Evolutionary conservation across 2,797 vertebrate genomes (phyloP), one percentile per base, ranked within the genome.

Genomic region (Rallus crepitans): DNA sequence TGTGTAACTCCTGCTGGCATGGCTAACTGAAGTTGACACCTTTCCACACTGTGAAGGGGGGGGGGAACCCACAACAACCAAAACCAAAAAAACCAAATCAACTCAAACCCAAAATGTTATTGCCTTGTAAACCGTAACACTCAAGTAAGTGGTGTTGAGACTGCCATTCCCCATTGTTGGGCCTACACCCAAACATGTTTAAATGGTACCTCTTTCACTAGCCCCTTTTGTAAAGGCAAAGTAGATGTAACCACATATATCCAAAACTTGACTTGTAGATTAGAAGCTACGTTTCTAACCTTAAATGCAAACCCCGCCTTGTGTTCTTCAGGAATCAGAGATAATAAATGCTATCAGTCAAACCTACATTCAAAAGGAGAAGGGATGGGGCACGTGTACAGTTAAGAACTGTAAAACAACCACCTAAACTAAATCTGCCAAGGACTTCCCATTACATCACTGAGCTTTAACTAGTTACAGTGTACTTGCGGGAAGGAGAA

Each of bases 391-490:
- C 39, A 83, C 40, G 42, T 1, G 5, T 28, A 65, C 55, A 69
- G 25, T 10, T 59, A 33, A 9, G 30, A 82, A 86, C 42, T 90
- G 35, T 60, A 77, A 79, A 91, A 91, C 31, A 89, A 85, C 28
- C 33, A 86, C 23, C 35, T 89, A 91, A 77, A 95, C 79, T 80
- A 94, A 90, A 87, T 55, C 82, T 93, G 66, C 47, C 52, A 73
- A 77, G 52, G 87, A 89, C 71, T 70, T 56, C 25, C 84, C 84
- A 20, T 52, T 78, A 40, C 72, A 91, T 59, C 60, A 90, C 0
- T 59, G 48, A 70, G 82, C 68, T 68, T 87, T 80, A 93, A 87
- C 45, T 30, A 72, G 37, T 47, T 76, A 59, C 7, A 48, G 15
- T 2, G 17, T 61, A 83, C 25, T 77, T 70, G 68, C 39, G 87